phyloP scores from a whole-genome alignment of 2,888 invertebrate species.

The Electrophaes corylata region DNA sequence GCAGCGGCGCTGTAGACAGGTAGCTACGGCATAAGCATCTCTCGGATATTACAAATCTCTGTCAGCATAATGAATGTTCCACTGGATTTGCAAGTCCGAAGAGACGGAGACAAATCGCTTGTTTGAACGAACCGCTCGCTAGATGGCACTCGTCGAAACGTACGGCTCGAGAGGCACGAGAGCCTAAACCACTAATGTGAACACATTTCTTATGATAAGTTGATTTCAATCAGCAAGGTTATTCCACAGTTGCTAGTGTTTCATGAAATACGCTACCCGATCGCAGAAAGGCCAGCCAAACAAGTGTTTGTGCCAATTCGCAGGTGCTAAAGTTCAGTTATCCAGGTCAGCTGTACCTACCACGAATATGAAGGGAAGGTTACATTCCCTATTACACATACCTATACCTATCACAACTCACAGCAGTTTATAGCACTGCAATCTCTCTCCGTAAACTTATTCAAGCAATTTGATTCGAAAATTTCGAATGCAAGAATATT shows the following conservation, averaged over 20 bases:
- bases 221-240: not conserved
- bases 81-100: conserved; percentile 28
- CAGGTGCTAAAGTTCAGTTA: not conserved
- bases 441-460: conserved; percentile 20
- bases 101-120: conserved; percentile 28
- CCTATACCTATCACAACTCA: too few species aligned
- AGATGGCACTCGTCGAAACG: not conserved
- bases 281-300: not conserved
- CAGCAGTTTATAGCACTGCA: conserved; percentile 18
- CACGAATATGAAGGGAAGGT: not conserved
- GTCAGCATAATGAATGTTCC: conserved; percentile 39
- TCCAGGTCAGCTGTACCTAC: not conserved
- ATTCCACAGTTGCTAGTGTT: too few species aligned
- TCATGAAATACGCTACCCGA: not conserved
- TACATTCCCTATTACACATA: not conserved
- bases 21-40: conserved; percentile 32
- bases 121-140: conserved; percentile 17
- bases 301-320: conserved; percentile 1
- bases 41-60: conserved; percentile 40
- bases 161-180: not conserved
- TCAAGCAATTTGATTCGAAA: conserved; percentile 26
- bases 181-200: not conserved
- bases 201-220: not conserved
- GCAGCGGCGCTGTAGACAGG: conserved; percentile 24
- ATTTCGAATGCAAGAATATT: conserved; percentile 24